Conservation (phyloP, 2,797 vertebrate species). For the Cyprinodon diabolis region DNA sequence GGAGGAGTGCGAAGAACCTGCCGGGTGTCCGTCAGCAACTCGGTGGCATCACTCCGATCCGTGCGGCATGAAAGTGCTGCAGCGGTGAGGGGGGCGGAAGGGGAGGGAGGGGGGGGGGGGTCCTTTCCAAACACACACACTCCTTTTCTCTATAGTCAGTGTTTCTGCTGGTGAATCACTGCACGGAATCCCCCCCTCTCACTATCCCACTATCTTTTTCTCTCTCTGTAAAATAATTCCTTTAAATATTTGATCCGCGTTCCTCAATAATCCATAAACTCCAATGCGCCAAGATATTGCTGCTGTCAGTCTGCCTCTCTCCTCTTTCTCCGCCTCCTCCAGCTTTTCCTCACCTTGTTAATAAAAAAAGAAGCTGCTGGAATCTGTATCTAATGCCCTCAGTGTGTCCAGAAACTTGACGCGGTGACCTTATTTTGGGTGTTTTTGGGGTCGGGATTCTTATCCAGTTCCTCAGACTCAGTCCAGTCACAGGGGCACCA, state of each 20-base stretch:
- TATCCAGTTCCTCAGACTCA: conserved; percentile 27
- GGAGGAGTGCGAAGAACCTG: conserved; percentile 41
- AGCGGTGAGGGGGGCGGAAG: conserved; percentile 17
- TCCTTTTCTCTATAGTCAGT: conserved; percentile 24
- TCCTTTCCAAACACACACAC: conserved; percentile 62
- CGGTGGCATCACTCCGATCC: conserved; percentile 68
- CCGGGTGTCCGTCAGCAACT: conserved; percentile 68
- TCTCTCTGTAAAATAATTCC: conserved; percentile 52
- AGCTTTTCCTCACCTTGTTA: conserved; percentile 60
- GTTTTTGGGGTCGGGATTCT: neutral
- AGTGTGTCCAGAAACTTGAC: conserved; percentile 16
- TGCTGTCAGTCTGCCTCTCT: conserved; percentile 28
- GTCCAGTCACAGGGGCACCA: conserved; percentile 24
- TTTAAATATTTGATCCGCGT: conserved; percentile 68
- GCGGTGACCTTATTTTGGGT: neutral
- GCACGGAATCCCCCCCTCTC: conserved; percentile 41
- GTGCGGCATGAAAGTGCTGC: conserved; percentile 65
- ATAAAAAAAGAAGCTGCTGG: conserved; percentile 30
- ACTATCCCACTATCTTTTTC: conserved; percentile 22
- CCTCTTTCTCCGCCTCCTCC: conserved; percentile 32
- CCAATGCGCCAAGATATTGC: conserved; percentile 66
- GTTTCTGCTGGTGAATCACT: conserved; percentile 59
- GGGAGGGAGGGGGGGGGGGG: conserved; percentile 45
- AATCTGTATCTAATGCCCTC: conserved; percentile 14
- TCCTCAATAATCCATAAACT: conserved; percentile 75